These are phyloP conservation scores for Lymantria dispar DNA, from an alignment of 2,888 invertebrate genomes.

Conservation along the genomic window DNA sequence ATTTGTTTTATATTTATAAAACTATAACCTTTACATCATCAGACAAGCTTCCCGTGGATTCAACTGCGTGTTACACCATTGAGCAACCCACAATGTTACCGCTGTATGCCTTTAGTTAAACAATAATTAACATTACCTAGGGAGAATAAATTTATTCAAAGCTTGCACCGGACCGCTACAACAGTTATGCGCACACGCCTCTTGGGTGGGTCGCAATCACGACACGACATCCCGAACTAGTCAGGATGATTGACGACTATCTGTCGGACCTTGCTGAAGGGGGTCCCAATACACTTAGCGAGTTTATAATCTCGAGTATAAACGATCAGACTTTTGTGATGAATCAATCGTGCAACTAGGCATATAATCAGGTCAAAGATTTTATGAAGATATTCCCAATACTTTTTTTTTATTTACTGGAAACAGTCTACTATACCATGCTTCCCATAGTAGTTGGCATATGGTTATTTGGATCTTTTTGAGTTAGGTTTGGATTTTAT, in stretches of 20 bases:
- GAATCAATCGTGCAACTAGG: slow-evolving; percentile 22
- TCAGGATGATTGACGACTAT: slow-evolving; percentile 65
- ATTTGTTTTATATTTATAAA: no score
- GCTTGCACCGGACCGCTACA: slow-evolving; percentile 28
- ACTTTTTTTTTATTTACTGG: no score
- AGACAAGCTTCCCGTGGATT: no score
- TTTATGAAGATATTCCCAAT: not conserved
- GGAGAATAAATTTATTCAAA: slow-evolving; percentile 25
- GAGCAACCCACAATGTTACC: no score
- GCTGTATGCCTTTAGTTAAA: not conserved
- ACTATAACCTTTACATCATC: no score
- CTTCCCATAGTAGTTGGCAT: no score
- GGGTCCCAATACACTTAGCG: slow-evolving; percentile 25
- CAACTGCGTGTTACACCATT: no score
- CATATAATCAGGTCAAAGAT: slow-evolving; percentile 17
- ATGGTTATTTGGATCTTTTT: no score
- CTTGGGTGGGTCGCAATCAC: slow-evolving; percentile 58
- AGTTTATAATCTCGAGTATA: slow-evolving; percentile 7
- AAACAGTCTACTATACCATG: no score
- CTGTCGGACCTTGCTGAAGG: slow-evolving; percentile 44
- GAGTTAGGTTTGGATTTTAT: no score
- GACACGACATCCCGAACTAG: slow-evolving; percentile 54
- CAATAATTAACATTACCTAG: slow-evolving; percentile 26
- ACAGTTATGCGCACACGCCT: slow-evolving; percentile 47
- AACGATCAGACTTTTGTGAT: slow-evolving; percentile 25